phyloP scores from a whole-genome alignment of 2,113 vertebrate species.

The Semnornis frantzii region DNA sequence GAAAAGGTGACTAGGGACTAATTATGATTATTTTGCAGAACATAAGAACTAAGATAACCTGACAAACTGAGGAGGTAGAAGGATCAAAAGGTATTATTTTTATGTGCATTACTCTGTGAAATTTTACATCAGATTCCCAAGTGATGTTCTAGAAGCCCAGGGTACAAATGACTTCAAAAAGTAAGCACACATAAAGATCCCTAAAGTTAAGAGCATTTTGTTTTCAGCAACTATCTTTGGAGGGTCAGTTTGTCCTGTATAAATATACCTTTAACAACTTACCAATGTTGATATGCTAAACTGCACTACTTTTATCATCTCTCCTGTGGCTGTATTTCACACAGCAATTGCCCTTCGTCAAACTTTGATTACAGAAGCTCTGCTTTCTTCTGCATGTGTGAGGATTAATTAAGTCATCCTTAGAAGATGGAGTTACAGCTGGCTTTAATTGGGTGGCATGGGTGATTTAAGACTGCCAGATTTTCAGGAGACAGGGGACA shows the following conservation, averaged over 20 bases:
- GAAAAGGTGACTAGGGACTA: not conserved
- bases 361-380: not conserved
- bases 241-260: not conserved
- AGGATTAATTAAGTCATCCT: not conserved
- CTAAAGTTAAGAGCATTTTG: not conserved
- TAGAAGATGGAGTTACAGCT: not conserved
- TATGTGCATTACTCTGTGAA: not conserved
- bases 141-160: not conserved
- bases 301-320: not conserved
- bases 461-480: not conserved
- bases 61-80: not conserved
- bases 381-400: not conserved
- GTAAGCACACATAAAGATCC: not conserved
- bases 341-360: not conserved
- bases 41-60: not conserved
- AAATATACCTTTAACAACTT: not conserved
- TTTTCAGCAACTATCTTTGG: not conserved
- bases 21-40: not conserved
- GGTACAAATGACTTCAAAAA: not conserved
- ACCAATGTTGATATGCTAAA: not conserved
- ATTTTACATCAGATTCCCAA: not conserved
- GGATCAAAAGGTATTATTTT: constrained; percentile 17
- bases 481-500: not conserved
- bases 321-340: not conserved
- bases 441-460: not conserved